Base-by-base conservation (phyloP, 2,113 vertebrate genomes). In the Mirounga angustirostris region DNA sequence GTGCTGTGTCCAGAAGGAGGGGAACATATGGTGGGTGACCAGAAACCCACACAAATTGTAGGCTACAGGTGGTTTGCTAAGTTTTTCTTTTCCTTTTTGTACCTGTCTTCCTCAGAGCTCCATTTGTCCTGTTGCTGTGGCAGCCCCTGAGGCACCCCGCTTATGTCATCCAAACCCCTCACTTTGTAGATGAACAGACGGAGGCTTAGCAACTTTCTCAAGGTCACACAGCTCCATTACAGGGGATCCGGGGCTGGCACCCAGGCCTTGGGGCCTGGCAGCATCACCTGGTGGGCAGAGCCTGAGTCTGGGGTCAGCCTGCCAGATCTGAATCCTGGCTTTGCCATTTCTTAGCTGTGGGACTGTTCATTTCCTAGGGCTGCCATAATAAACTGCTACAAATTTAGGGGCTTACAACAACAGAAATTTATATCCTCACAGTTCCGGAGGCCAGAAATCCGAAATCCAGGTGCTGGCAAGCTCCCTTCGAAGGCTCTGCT, bases 311-410 rank as follows among this genome's bases (percentile, higher is more conserved):
- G 80, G 76, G 46, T 95, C 63, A 58, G 58, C 56, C 67, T n/a
- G 81, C 43, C 11, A 36, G 50, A 46, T 73, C 28, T 22, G 85
- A 56, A 40, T 74, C 92, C 95, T 63, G 93, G 76, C 96, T 93
- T 95, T 92, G 98, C 97, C 84, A 76, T 95, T 88, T 67, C 67
- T 93, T 94, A 95, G 98, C 97, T 92, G 5, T 95, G 97, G 74
- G 54, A 91, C 96, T 92, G 33, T 84, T 52, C 12, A 5, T 85
- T 88, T 78, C 79, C 84, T 43, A 95, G 83, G 92, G 96, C 97
- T 98, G 94, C 96, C 21, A 1, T 87, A n/a, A 50, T 78, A 82
- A 90, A 91, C 58, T 19, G 88, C 91, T 50, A 89, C 54, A 89
- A 83, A 58, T 40, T 80, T 43, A 5, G 73, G 56, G 63, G 79